Evolutionary conservation across 2,113 vertebrate genomes (phyloP).

Genomic region (Reinhardtius hippoglossoides): DNA sequence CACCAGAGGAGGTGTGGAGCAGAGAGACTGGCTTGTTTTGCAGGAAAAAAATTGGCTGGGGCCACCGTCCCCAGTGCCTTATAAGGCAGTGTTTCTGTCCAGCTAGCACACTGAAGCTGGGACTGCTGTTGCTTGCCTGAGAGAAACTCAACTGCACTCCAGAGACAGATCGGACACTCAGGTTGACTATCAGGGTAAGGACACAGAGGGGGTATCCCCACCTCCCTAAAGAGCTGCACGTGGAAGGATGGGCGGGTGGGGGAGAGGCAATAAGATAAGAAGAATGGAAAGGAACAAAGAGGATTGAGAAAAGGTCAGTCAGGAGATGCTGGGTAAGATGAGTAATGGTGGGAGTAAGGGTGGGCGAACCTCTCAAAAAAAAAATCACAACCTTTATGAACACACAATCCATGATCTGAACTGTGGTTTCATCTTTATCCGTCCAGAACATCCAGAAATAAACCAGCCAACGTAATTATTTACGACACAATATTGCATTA

Average conservation of each 20-base stretch:
- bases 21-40: constrained; percentile 76
- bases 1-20: constrained; percentile 74
- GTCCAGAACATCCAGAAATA: not conserved
- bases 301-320: constrained; percentile 3
- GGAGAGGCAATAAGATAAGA: constrained; percentile 20
- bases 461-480: no score
- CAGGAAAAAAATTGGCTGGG: constrained; percentile 70
- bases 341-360: constrained; percentile 11
- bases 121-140: constrained; percentile 64
- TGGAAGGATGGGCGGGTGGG: not conserved
- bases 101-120: constrained; percentile 64
- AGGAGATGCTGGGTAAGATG: constrained; percentile 22
- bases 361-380: not conserved
- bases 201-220: constrained; percentile 40
- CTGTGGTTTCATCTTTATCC: not conserved
- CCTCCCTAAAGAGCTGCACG: constrained; percentile 16
- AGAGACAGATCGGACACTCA: constrained; percentile 56
- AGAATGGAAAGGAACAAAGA: constrained; percentile 7
- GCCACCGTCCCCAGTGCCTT: constrained; percentile 83
- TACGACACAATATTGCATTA: no score
- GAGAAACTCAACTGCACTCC: constrained; percentile 61
- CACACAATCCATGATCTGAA: not conserved
- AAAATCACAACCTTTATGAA: not conserved
- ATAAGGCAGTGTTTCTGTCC: constrained; percentile 86
- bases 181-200: constrained; percentile 36